These are phyloP conservation scores for Plebejus anna DNA, from an alignment of 2,888 invertebrate genomes.

Conservation along the genomic window DNA sequence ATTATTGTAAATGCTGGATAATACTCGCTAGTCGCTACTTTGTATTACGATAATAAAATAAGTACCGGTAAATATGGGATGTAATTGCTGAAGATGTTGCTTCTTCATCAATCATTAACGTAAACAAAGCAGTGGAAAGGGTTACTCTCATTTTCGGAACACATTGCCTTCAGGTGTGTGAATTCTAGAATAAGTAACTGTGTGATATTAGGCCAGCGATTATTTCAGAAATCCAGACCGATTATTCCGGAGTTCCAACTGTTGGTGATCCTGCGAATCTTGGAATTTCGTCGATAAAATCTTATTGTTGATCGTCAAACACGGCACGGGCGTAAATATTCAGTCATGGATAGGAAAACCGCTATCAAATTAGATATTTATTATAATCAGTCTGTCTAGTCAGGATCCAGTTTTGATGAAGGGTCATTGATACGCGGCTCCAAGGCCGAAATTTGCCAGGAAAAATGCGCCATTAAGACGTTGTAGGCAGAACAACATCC, in stretches of 20 bases:
- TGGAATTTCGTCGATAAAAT: neutral
- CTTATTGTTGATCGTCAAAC: slow-evolving; percentile 7
- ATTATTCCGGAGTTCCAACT: neutral
- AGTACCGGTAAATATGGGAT: neutral
- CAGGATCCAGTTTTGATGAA: slow-evolving; percentile 25
- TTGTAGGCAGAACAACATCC: neutral
- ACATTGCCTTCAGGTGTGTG: neutral
- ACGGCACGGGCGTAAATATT: slow-evolving; percentile 3
- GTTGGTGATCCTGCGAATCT: neutral
- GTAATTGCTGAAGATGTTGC: slow-evolving; percentile 8
- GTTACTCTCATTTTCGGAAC: neutral
- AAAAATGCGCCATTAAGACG: slow-evolving; percentile 16
- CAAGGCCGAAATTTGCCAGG: slow-evolving; percentile 28
- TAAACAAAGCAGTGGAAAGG: neutral
- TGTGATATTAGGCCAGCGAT: neutral
- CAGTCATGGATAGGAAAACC: slow-evolving; percentile 9
- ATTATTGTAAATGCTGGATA: slow-evolving; percentile 17
- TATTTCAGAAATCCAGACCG: neutral
- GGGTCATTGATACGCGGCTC: slow-evolving; percentile 21
- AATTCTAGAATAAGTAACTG: neutral
- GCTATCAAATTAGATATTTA: slow-evolving; percentile 28
- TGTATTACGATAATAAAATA: slow-evolving; percentile 19
- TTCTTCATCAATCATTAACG: neutral
- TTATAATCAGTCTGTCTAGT: slow-evolving; percentile 22
- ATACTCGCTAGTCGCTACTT: slow-evolving; percentile 25